Conservation (phyloP, 2,888 invertebrate genomes). For the Pseudoips prasinana region DNA sequence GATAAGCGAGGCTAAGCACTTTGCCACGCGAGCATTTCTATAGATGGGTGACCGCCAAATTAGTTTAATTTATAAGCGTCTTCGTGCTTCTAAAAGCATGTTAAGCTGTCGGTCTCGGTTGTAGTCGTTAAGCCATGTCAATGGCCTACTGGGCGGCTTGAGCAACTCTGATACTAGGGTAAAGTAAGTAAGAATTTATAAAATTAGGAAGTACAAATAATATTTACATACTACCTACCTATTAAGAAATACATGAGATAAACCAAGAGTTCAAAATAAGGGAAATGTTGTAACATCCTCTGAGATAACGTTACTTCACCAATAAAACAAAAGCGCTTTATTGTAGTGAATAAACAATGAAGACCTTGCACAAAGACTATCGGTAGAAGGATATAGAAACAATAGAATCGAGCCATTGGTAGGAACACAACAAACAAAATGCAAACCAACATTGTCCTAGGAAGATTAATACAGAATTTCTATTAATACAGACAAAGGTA, state of each 20-base stretch:
- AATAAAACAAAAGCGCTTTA: slow-evolving; percentile 41
- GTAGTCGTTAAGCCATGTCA: too few species aligned
- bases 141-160: too few species aligned
- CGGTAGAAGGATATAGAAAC: slow-evolving; percentile 32
- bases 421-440: slow-evolving; percentile 8
- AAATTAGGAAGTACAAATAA: too few species aligned
- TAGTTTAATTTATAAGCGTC: too few species aligned
- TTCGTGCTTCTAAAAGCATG: too few species aligned
- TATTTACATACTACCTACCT: too few species aligned
- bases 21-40: too few species aligned
- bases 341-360: slow-evolving; percentile 52
- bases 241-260: slow-evolving; percentile 6
- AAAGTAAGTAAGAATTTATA: too few species aligned
- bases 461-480: slow-evolving; percentile 5
- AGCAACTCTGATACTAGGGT: too few species aligned
- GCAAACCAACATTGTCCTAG: slow-evolving; percentile 7
- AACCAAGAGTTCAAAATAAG: slow-evolving; percentile 21
- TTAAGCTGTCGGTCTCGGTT: too few species aligned
- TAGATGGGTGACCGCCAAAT: too few species aligned
- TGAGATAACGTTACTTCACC: slow-evolving; percentile 23
- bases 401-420: slow-evolving; percentile 14
- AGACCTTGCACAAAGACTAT: slow-evolving; percentile 46
- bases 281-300: slow-evolving; percentile 30
- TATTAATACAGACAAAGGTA: background rate
- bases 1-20: too few species aligned